Conservation (phyloP, 1,140 invertebrate species). For the Araneus ventricosus region DNA sequence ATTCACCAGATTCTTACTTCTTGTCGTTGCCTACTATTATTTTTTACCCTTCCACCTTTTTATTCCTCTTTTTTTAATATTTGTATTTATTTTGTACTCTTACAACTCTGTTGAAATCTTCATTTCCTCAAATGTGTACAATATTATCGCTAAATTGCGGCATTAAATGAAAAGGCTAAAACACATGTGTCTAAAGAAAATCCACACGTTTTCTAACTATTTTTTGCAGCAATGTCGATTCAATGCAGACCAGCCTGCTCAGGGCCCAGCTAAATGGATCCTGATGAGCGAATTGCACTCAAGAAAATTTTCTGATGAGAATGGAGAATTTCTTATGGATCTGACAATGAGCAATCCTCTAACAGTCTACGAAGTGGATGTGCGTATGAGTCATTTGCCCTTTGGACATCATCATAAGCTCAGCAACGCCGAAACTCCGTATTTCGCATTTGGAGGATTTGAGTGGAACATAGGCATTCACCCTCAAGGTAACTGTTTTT, state of each 20-base stretch:
- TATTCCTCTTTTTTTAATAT: too few species aligned
- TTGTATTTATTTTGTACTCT: too few species aligned
- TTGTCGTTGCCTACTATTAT: too few species aligned
- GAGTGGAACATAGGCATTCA: slow-evolving; percentile 91
- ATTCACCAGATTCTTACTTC: too few species aligned
- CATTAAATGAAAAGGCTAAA: too few species aligned
- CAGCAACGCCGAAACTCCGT: slow-evolving; percentile 85
- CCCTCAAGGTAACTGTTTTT: slow-evolving; percentile 81
- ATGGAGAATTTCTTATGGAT: slow-evolving; percentile 91
- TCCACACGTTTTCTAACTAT: neutral
- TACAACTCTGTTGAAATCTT: too few species aligned
- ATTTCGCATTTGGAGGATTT: slow-evolving; percentile 89
- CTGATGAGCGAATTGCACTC: slow-evolving; percentile 88
- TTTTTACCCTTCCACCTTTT: too few species aligned
- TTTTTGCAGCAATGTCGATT: slow-evolving; percentile 80
- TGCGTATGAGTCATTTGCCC: slow-evolving; percentile 82
- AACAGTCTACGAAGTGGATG: slow-evolving; percentile 88
- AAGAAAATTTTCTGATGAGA: slow-evolving; percentile 88
- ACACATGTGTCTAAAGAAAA: too few species aligned
- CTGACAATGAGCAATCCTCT: slow-evolving; percentile 88
- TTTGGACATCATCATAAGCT: slow-evolving; percentile 77
- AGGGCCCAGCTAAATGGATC: slow-evolving; percentile 85
- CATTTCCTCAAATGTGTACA: too few species aligned
- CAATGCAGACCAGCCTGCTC: slow-evolving; percentile 86
- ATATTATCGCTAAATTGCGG: too few species aligned